A percentile compares a stretch with the other conserved stretches of the same genome.
These are phyloP conservation scores for Chromis chromis DNA, from an alignment of 2,797 vertebrate species.

Conservation along the genomic window DNA sequence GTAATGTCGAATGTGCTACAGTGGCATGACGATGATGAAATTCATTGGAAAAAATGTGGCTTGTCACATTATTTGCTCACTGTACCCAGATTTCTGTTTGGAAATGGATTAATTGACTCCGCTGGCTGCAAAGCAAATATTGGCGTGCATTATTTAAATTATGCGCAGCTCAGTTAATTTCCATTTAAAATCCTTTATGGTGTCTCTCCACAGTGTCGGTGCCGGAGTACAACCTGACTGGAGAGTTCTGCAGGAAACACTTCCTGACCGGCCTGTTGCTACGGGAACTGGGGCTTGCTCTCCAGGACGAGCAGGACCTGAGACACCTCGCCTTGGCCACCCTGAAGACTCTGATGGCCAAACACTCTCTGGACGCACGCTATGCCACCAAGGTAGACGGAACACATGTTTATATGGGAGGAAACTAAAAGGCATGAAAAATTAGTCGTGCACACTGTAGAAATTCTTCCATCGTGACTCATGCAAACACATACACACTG, in stretches of 20 bases:
- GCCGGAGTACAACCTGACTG: slow-evolving; percentile 96
- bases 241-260: slow-evolving; percentile 98
- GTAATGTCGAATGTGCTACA: slow-evolving; percentile 27
- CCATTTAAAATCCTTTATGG: slow-evolving; percentile 2
- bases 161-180: slow-evolving; percentile 20
- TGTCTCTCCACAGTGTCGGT: slow-evolving; percentile 70
- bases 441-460: slow-evolving; percentile 43
- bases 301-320: slow-evolving; percentile 97
- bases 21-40: slow-evolving; percentile 27
- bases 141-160: slow-evolving; percentile 27
- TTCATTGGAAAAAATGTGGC: slow-evolving; percentile 16
- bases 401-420: slow-evolving; percentile 39
- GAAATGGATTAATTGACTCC: slow-evolving; percentile 22
- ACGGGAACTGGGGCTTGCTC: slow-evolving; percentile 94
- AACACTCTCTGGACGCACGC: slow-evolving; percentile 96
- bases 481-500: slow-evolving; percentile 29
- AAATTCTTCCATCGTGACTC: slow-evolving; percentile 57
- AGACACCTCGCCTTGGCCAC: slow-evolving; percentile 94
- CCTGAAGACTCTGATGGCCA: slow-evolving; percentile 98
- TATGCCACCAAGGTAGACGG: slow-evolving; percentile 90
- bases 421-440: slow-evolving; percentile 34
- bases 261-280: slow-evolving; percentile 95
- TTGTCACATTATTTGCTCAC: slow-evolving; percentile 41
- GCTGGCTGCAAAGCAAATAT: slow-evolving; percentile 40
- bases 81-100: slow-evolving; percentile 33